phyloP scores from a whole-genome alignment of 2,797 vertebrate genomes.

The Liparis tanakae region DNA sequence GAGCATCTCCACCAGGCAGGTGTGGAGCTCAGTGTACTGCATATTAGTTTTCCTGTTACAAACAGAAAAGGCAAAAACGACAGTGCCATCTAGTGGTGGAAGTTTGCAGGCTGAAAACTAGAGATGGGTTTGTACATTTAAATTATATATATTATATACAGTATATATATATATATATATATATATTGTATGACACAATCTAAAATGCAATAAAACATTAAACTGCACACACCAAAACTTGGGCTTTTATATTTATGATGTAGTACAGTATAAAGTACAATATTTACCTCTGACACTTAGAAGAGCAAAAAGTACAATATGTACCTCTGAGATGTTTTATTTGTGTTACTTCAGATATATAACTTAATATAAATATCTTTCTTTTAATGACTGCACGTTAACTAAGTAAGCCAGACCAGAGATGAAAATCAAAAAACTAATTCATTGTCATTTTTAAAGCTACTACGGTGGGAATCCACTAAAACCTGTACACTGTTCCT shows the following conservation, averaged over 20 bases:
- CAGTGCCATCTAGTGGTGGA: conserved; percentile 70
- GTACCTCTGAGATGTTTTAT: not conserved
- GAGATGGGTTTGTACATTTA: no score
- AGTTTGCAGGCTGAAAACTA: not conserved
- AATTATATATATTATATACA: no score
- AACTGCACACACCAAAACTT: not conserved
- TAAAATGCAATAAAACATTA: not conserved
- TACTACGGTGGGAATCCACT: not conserved
- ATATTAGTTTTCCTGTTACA: not conserved
- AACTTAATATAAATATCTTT: no score
- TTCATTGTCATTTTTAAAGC: not conserved
- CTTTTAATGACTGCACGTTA: no score
- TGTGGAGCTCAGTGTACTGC: conserved; percentile 34
- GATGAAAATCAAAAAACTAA: not conserved
- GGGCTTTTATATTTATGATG: not conserved
- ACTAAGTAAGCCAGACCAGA: not conserved
- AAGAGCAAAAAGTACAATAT: no score
- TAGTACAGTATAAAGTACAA: no score
- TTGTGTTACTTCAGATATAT: not conserved
- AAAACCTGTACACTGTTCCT: no score
- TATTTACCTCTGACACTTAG: no score
- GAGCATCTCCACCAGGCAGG: conserved; percentile 49
- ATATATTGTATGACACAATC: no score
- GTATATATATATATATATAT: no score
- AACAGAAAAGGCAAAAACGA: conserved; percentile 10